Conservation (phyloP, 2,113 vertebrate species). For the Mesitornis unicolor region DNA sequence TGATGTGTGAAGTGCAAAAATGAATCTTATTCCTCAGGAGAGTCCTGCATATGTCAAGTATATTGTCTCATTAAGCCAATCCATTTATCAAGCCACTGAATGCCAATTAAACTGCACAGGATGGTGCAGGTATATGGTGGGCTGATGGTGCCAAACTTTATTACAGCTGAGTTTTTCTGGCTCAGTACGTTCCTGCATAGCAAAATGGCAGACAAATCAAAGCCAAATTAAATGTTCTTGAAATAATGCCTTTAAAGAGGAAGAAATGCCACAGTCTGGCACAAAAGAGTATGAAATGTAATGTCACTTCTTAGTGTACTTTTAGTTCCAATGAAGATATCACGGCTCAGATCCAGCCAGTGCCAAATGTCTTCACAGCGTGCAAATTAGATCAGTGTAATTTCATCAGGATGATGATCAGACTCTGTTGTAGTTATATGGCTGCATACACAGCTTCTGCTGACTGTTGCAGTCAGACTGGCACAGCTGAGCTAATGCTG, state of each 20-base stretch:
- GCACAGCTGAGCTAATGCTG: slow-evolving; percentile 74
- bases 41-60: slow-evolving; percentile 91
- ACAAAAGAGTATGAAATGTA: slow-evolving; percentile 67
- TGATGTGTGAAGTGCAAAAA: slow-evolving; percentile 86
- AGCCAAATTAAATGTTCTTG: slow-evolving; percentile 79
- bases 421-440: slow-evolving; percentile 71
- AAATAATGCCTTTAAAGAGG: slow-evolving; percentile 80
- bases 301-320: slow-evolving; percentile 74
- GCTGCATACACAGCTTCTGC: slow-evolving; percentile 72
- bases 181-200: slow-evolving; percentile 67
- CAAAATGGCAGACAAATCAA: slow-evolving; percentile 76
- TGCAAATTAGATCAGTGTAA: slow-evolving; percentile 89
- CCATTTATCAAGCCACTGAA: slow-evolving; percentile 92
- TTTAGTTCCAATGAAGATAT: slow-evolving; percentile 84
- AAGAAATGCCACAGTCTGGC: slow-evolving; percentile 71
- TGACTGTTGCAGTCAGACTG: slow-evolving; percentile 55
- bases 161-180: slow-evolving; percentile 87
- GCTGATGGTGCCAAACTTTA: slow-evolving; percentile 82
- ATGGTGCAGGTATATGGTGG: slow-evolving; percentile 89
- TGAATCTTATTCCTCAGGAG: slow-evolving; percentile 88
- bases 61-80: slow-evolving; percentile 93
- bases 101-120: slow-evolving; percentile 92
- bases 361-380: slow-evolving; percentile 83
- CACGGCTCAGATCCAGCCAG: slow-evolving; percentile 74
- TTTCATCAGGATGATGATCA: slow-evolving; percentile 83